Conservation (phyloP, 2,797 vertebrate species). For the Gambelia wislizenii region DNA sequence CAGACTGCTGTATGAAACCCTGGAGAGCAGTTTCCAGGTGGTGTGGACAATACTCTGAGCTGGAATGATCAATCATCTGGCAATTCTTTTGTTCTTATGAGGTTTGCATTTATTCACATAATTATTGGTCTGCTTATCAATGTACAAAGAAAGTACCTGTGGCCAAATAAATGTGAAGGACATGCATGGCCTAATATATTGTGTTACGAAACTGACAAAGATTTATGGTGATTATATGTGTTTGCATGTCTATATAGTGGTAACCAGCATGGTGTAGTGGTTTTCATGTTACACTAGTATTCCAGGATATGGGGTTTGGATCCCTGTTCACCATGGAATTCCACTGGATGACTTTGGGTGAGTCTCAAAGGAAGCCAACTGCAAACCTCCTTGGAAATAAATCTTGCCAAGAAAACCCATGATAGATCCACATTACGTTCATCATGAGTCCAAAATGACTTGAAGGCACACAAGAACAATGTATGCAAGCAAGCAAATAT, state of each 20-base stretch:
- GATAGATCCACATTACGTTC: too few species aligned
- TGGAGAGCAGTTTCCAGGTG: background rate
- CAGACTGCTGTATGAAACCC: background rate
- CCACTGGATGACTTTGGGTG: too few species aligned
- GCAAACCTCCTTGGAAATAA: too few species aligned
- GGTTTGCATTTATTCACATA: background rate
- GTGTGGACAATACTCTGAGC: background rate
- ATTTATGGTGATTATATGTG: background rate
- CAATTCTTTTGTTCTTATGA: background rate
- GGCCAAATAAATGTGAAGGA: background rate
- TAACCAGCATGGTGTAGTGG: too few species aligned
- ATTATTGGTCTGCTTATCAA: too few species aligned
- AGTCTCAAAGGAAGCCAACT: too few species aligned
- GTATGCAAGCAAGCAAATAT: too few species aligned
- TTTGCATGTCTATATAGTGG: too few species aligned
- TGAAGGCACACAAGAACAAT: background rate
- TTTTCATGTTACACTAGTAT: too few species aligned
- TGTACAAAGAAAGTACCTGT: background rate
- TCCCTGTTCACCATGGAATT: too few species aligned
- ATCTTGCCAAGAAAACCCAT: too few species aligned
- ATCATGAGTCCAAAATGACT: background rate
- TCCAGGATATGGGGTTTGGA: too few species aligned
- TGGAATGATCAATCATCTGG: background rate
- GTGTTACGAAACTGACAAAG: background rate
- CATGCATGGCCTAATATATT: background rate